These are phyloP conservation scores for Trileptium ribeirensis DNA, from an alignment of 2,888 invertebrate genomes.

Conservation along the genomic window DNA sequence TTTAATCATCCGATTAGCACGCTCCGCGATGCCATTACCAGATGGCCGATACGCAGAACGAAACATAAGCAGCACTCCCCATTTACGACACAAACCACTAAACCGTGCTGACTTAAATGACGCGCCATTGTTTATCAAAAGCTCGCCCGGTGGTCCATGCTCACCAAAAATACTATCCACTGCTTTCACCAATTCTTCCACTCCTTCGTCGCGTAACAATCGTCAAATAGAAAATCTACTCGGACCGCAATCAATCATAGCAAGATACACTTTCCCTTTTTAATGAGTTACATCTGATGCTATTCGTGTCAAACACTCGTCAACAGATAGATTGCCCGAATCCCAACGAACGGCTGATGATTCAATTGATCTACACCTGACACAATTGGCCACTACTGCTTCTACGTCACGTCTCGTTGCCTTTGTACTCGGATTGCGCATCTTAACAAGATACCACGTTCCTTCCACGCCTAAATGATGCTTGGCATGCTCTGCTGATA, in stretches of 20 bases:
- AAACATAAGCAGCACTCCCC: neutral
- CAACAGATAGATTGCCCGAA: neutral
- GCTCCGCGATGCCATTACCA: slow-evolving; percentile 1
- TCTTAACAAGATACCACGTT: neutral
- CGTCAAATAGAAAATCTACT: neutral
- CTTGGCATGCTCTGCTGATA: neutral
- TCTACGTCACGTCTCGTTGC: neutral
- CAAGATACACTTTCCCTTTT: neutral
- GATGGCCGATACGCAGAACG: neutral
- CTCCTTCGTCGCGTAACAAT: neutral
- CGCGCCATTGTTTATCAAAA: neutral
- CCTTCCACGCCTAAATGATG: slow-evolving; percentile 7
- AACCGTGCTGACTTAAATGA: neutral
- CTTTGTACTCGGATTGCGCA: neutral
- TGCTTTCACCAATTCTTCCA: neutral
- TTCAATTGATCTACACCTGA: neutral
- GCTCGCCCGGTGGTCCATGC: slow-evolving; percentile 2
- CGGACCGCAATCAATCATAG: neutral
- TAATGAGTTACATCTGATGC: slow-evolving; percentile 6
- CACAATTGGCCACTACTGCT: slow-evolving; percentile 2
- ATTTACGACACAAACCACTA: neutral
- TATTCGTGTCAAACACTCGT: neutral
- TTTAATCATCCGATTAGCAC: slow-evolving; percentile 1
- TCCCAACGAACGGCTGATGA: neutral
- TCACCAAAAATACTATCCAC: neutral